Base-by-base conservation (phyloP, 2,113 vertebrate genomes). In the Anhinga anhinga region DNA sequence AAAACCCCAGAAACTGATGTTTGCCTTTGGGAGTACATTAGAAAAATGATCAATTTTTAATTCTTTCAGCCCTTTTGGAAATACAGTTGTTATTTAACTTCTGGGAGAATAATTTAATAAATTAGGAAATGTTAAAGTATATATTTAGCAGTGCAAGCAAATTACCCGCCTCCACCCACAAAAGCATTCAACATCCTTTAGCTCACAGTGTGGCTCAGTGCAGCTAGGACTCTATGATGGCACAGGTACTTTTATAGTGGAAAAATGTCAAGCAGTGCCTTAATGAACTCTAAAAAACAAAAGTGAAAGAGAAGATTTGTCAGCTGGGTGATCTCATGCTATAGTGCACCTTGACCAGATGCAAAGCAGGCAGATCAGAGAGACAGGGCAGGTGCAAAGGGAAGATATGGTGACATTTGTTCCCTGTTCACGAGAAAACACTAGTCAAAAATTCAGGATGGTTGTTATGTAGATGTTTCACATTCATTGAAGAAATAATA, bases 1-100 rank as follows among this genome's bases (percentile, higher is more conserved):
- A 55, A 53, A 21, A 5, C 1, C 2, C 7, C 15, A 47, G 25
- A 36, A 85, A 52, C 9, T 3, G 3, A 1, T 27, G 3, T 49
- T 81, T 66, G 6, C 32, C 50, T 66, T 53, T 66, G 16, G 7
- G 12, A 59, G 2, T 36, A 72, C 15, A 29, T 55, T 55, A 56
- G 23, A 30, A 67, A 81, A 71, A 66, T 10, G 6, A 19, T 50
- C 2, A 27, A 2, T 21, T 71, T 70, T 66, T 17, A 61, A 50
- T 27, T 81, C 12, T 47, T 81, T 38, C 12, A 22, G 34, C 2
- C 9, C 42, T 65, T 66, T 82, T 44, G 18, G 36, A 77, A 84
- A 56, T 62, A 18, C 1, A 0, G 4, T 15, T 66, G 15, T 45
- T 80, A 56, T 45, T 50, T 42, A 56, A 32, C 18, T 82, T 56